phyloP scores from a whole-genome alignment of 2,888 invertebrate species.

The Drosophila pegasa region DNA sequence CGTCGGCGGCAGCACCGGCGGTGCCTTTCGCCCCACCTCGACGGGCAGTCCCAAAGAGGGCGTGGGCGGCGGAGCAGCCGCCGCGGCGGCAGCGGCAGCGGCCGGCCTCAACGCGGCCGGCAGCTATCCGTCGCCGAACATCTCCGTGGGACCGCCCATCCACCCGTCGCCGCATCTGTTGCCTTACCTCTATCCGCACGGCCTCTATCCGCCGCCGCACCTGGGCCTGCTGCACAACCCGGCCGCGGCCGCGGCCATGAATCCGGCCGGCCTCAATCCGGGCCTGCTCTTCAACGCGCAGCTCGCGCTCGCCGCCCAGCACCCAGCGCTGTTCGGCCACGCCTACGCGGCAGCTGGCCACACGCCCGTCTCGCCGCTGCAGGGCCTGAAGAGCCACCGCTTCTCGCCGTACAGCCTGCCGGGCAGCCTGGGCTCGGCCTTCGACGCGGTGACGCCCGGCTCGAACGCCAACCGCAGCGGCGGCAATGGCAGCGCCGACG shows the following conservation, averaged over 20 bases:
- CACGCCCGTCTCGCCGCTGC: constrained; percentile 89
- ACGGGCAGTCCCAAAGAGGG: constrained; percentile 86
- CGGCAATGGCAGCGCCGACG: constrained; percentile 53
- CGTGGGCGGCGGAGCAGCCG: constrained; percentile 70
- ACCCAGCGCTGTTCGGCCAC: constrained; percentile 90
- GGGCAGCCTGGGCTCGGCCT: constrained; percentile 92
- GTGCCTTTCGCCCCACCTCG: constrained; percentile 85
- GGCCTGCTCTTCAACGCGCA: constrained; percentile 95
- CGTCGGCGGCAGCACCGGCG: constrained; percentile 85
- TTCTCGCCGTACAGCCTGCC: constrained; percentile 96
- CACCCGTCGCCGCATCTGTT: constrained; percentile 95
- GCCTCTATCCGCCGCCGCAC: constrained; percentile 93
- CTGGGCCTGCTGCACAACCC: constrained; percentile 87
- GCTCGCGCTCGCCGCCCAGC: constrained; percentile 94
- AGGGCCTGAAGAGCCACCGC: constrained; percentile 90
- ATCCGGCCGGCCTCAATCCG: constrained; percentile 89
- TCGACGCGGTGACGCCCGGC: constrained; percentile 94
- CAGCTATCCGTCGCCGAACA: constrained; percentile 93
- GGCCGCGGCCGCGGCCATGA: constrained; percentile 86
- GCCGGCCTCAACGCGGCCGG: constrained; percentile 79
- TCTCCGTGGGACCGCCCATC: constrained; percentile 96
- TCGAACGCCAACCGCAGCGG: constrained; percentile 85
- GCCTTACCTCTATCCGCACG: constrained; percentile 96
- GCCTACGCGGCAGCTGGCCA: constrained; percentile 87
- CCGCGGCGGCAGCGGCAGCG: constrained; percentile 64